Evolutionary conservation across 2,888 invertebrate species (phyloP), one percentile per base, ranked within the genome.

Genomic region (Galeopsomyia nigrocyanea): DNA sequence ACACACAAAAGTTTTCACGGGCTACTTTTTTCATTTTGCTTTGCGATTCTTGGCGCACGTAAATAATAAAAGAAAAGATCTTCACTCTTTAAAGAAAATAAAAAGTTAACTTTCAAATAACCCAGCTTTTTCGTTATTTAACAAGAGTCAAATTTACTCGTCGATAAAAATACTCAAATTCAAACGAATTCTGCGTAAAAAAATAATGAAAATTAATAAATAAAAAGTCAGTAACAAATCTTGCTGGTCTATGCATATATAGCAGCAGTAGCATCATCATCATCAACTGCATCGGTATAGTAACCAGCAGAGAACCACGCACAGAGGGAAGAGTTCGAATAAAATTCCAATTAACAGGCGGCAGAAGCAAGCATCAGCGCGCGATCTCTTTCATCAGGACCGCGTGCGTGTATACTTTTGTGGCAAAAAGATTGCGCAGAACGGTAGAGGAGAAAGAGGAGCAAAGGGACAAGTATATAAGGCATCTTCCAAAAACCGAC

Each of bases 81-180:
- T n/a, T n/a, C n/a, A n/a, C n/a, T n/a, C n/a, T n/a, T n/a, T n/a
- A n/a, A n/a, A n/a, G n/a, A n/a, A n/a, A n/a, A n/a, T n/a, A n/a
- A 73, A 72, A 64, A 47, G 55, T 58, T 39, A 68, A 49, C 64
- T 68, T 72, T 58, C 16, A 64, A 60, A 64, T 55, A 68, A 72
- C 68, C 68, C 63, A 1, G 39, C 13, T 39, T 13, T 1, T 39
- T 39, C 10, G 13, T 39, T 10, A 7, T 1, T 39, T 39, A 39
- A 10, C 7, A 39, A 39, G 7, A 39, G 7, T 39, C 10, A 39
- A 39, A 3, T 31, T n/a, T n/a, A n/a, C n/a, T n/a, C n/a, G n/a
- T n/a, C n/a, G n/a, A n/a, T n/a, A n/a, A n/a, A n/a, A n/a, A n/a
- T n/a, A n/a, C n/a, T n/a, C n/a, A n/a, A n/a, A n/a, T n/a, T n/a